A percentile compares a stretch with the other conserved stretches of the same genome.
Conservation (phyloP, 2,888 invertebrate species). For the Erpobdella octoculata region DNA sequence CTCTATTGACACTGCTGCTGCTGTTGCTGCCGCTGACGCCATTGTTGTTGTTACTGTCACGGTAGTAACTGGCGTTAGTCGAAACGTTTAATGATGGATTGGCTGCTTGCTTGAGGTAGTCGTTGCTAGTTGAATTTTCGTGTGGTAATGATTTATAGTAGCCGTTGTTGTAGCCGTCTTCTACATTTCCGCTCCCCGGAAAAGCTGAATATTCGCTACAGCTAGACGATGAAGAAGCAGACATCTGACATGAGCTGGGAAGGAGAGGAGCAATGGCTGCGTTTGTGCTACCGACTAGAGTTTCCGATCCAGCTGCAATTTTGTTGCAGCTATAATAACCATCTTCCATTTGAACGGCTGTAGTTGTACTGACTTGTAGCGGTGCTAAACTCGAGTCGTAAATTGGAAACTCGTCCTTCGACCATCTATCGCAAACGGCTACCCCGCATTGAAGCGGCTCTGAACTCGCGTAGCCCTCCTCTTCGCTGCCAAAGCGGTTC, state of each 20-base stretch:
- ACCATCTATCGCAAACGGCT: too few species aligned
- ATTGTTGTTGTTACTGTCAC: neutral
- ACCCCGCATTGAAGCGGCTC: too few species aligned
- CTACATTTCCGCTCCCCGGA: neutral
- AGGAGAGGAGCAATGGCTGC: neutral
- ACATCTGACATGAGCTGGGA: neutral
- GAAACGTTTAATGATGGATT: too few species aligned
- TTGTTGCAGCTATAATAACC: neutral
- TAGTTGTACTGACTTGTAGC: too few species aligned
- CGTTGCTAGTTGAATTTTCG: neutral
- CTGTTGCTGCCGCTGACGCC: neutral
- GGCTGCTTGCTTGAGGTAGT: neutral
- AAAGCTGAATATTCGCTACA: neutral
- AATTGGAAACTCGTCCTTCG: neutral
- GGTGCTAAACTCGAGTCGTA: too few species aligned
- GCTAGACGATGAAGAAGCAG: neutral
- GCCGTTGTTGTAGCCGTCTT: neutral
- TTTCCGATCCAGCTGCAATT: neutral
- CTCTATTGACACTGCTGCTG: neutral
- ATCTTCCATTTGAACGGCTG: neutral
- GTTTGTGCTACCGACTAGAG: slow-evolving; percentile 5
- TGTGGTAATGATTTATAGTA: neutral
- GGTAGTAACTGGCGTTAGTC: neutral
- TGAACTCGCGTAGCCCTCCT: too few species aligned
- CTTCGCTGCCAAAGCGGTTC: too few species aligned